Conservation (phyloP, 2,888 invertebrate species). For the Emmelina monodactyla region DNA sequence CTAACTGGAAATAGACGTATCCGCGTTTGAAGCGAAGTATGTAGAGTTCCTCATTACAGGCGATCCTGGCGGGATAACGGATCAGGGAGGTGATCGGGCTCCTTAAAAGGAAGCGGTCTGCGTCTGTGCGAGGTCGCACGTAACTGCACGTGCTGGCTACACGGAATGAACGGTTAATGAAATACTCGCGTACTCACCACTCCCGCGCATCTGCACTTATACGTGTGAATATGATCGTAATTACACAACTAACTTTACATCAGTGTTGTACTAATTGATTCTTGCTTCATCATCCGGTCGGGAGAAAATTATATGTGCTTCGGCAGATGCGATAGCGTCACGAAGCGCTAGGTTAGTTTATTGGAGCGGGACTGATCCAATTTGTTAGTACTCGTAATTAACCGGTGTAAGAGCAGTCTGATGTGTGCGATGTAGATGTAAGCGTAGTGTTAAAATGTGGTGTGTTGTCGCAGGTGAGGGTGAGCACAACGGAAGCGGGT, state of each 20-base stretch:
- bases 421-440: no score
- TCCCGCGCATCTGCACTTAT: background rate
- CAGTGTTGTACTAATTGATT: conserved; percentile 18
- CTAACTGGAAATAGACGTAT: background rate
- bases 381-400: conserved; percentile 45
- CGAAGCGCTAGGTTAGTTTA: conserved; percentile 26
- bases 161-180: conserved; percentile 29
- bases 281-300: conserved; percentile 15
- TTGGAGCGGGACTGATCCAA: conserved; percentile 43
- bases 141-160: conserved; percentile 27
- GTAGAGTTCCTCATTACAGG: conserved; percentile 30
- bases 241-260: conserved; percentile 9
- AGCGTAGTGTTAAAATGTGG: no score
- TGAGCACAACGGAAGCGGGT: conserved; percentile 65
- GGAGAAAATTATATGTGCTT: conserved; percentile 20
- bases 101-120: conserved; percentile 52
- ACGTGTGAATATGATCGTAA: conserved; percentile 20
- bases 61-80: conserved; percentile 39
- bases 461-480: no score
- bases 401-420: no score
- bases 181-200: conserved; percentile 18
- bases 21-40: background rate
- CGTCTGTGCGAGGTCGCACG: conserved; percentile 19
- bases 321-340: conserved; percentile 17
- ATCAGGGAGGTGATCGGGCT: conserved; percentile 41